Evolutionary conservation across 2,888 invertebrate species (phyloP), one percentile per base, ranked within the genome.

Genomic region (Malthinus seriepunctatus): DNA sequence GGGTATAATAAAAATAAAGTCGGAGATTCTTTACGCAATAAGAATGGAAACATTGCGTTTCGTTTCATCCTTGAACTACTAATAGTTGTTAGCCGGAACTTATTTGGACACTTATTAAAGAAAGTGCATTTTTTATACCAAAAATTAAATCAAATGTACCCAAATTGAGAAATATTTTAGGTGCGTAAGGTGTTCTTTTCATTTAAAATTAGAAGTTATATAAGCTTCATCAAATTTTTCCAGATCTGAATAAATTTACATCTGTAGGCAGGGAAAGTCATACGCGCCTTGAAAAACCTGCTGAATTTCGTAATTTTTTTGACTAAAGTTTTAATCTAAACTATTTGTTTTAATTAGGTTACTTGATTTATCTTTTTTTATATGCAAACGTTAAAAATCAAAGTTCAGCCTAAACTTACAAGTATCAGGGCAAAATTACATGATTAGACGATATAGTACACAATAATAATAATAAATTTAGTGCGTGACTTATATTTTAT

Each of bases 11-110:
- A 5, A 14, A 42, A 42, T 42, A 42, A 15, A 23, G 15, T 42
- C 39, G 39, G 2, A 42, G 39, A 42, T 15, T 42, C 39, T 42
- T 42, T 42, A 42, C 39, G 39, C 39, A 42, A 42, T 42, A 42
- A 42, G 39, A 42, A 42, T 42, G 39, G 39, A 42, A 42, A 15
- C 39, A 42, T 42, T 42, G 39, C 39, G 39, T 42, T 42, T 42
- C 14, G 39, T 15, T 42, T 42, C 23, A 42, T 42, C 39, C 39
- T 42, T 42, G 39, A 42, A 42, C 39, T 42, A 42, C 39, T 42
- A 42, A 42, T 42, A 15, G 39, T 42, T 12, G 39, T 42, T 14
- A 15, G 10, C 39, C 39, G 39, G 39, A 42, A 42, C 39, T 42
- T 42, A 42, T 42, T 42, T 42, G 12, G 11, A 15, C 39, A 15